Base-by-base conservation (phyloP, 2,797 vertebrate species). In the Myioborus miniatus region DNA sequence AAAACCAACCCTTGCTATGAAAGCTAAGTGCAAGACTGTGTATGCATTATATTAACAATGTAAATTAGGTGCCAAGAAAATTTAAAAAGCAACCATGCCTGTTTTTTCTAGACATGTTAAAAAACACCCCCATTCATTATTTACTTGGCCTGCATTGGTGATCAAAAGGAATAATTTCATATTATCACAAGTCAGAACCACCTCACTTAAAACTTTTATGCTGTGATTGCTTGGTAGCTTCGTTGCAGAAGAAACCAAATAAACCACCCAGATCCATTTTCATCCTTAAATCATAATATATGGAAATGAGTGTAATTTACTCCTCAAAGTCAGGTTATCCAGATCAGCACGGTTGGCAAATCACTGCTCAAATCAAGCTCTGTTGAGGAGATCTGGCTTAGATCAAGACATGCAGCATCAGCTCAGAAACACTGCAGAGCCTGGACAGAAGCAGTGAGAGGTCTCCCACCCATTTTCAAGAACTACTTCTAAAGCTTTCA, bases 251-350 rank as follows among this genome's bases (percentile, higher is more conserved):
- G 19, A 62, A 83, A 72, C 53, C 22, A 69, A 69, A 87, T 13
- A 24, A 65, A 41, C 21, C 41, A 49, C 32, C 2, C 11, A 44
- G 24, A 46, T n/a, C 22, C 24, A 8, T 69, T 87, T 72, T 60
- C 53, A 68, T 21, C 37, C 49, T 68, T 78, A 34, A 47, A 32
- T 53, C 6, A 12, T 7, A 30, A 50, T 27, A 26, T 6, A 18
- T 22, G 12, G 36, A 68, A 83, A 55, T 4, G 0, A 43, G 11
- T 2, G 1, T 41, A 21, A 65, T 3, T 30, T 9, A 16, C 21
- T 46, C 21, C 19, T 46, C 37, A 11, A 44, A 56, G 17, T 8
- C 1, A 6, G 37, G 53, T 41, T n/a, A 53, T 30, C 67, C 24
- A 8, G 36, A 68, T 27, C 6, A 43, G 29, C 4, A 2, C 2